Evolutionary conservation across 2,797 vertebrate genomes (phyloP), one percentile per base, ranked within the genome.

Genomic region (Cynopterus sphinx): DNA sequence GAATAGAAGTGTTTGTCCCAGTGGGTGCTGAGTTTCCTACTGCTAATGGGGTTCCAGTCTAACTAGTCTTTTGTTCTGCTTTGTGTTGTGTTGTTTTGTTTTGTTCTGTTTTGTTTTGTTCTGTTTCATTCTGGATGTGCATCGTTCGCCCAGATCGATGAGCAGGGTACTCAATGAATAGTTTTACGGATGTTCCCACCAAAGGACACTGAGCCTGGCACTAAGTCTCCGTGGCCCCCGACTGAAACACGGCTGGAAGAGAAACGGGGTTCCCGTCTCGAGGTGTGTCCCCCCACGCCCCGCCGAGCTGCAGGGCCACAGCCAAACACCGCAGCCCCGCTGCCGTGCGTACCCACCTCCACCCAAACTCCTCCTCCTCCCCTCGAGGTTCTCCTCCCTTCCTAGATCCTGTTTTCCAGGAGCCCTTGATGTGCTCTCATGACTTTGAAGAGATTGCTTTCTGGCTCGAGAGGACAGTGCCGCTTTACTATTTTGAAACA

Each of bases 401-500:
- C 46, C 10, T 77, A 41, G 11, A 68, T 3, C 16, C 41, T 36
- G 16, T 33, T 91, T 75, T 70, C 65, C 71, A 46, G 26, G 59
- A 74, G 84, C 59, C 53, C 43, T 82, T 55, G 65, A 70, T 63
- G 63, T 5, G 2, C 53, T 75, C 31, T 79, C 93, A 94, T 89
- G 79, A 95, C 74, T 51, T 85, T 1, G 36, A 81, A 68, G 78
- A 91, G 51, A 95, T 11, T 92, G 71, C 68, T 95, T 87, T 93
- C 71, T 82, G 53, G 43, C 26, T 85, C 68, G 82, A 83, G 86
- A 87, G 74, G 68, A 86, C 79, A 79, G 78, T 96, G 71, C 68
- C 5, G 0, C 75, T 93, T 97, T 95, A 92, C 83, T 82, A 95
- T 96, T 85, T 97, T 46, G 77, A 86, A 92, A 82, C 26, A 59